Evolutionary conservation across 2,797 vertebrate species (phyloP).

Genomic region (Syndactyla subalaris): DNA sequence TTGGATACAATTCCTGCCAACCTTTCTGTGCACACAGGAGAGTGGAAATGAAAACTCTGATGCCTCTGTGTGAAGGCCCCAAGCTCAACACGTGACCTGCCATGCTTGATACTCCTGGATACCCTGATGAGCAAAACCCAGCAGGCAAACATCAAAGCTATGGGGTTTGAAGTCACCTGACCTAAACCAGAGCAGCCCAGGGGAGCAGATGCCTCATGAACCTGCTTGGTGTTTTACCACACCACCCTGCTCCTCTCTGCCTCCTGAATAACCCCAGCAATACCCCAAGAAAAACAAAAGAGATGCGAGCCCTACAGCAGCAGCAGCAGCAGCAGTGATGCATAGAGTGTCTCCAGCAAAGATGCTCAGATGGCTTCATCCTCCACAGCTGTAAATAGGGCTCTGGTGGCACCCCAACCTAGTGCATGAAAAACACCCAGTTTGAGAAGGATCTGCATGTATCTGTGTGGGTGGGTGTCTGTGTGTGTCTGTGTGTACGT

Average conservation of each 20-base stretch:
- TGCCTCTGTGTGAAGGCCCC: not conserved
- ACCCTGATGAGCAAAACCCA: not conserved
- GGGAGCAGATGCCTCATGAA: not conserved
- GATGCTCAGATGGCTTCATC: not conserved
- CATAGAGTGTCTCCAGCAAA: not conserved
- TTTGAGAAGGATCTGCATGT: not conserved
- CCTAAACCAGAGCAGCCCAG: not conserved
- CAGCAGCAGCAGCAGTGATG: not conserved
- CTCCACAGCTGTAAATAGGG: not conserved
- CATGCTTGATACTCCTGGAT: not conserved
- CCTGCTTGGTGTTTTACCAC: not conserved
- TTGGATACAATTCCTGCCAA: conserved; percentile 10
- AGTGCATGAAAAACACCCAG: not conserved
- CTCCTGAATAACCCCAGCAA: not conserved
- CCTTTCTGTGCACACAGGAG: not conserved
- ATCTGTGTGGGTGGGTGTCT: not conserved
- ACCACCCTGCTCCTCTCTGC: not conserved
- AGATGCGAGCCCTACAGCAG: not conserved
- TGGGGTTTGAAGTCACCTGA: not conserved
- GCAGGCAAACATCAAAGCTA: not conserved
- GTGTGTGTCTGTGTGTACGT: not conserved
- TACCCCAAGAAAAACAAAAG: not conserved
- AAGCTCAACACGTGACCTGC: not conserved
- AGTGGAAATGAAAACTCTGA: conserved; percentile 6
- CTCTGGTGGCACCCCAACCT: not conserved